Percentiles rank a stretch among this genome's conserved stretches.
Conservation (phyloP, 2,888 invertebrate genomes). For the Sphaerophoria rueppellii region DNA sequence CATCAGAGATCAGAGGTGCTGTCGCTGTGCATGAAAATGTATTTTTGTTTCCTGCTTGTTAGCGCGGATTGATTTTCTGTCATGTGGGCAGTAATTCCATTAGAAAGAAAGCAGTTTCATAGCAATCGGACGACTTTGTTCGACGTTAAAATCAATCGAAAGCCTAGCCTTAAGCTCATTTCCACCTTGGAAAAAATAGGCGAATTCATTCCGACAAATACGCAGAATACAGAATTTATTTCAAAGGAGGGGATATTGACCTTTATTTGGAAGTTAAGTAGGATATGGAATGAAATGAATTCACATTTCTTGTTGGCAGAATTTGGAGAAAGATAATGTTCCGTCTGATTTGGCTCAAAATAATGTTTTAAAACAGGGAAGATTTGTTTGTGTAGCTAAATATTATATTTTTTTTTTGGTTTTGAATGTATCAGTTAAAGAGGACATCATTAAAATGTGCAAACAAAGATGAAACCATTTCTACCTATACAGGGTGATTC, state of each 20-base stretch:
- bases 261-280: neutral
- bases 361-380: too few species aligned
- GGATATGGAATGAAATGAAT: too few species aligned
- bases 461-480: too few species aligned
- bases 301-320: too few species aligned
- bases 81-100: slow-evolving; percentile 37
- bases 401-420: too few species aligned
- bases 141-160: slow-evolving; percentile 56
- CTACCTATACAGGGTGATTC: too few species aligned
- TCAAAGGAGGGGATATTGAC: neutral
- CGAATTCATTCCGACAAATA: neutral
- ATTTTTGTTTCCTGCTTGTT: slow-evolving; percentile 21
- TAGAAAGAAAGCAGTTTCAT: slow-evolving; percentile 20
- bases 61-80: neutral
- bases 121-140: slow-evolving; percentile 49
- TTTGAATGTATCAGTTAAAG: too few species aligned
- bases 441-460: too few species aligned
- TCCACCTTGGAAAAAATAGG: slow-evolving; percentile 13
- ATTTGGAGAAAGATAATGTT: too few species aligned
- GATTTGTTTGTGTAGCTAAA: too few species aligned
- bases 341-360: too few species aligned
- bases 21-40: neutral
- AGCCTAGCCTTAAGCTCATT: slow-evolving; percentile 13
- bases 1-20: neutral
- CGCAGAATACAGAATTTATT: neutral